phyloP scores from a whole-genome alignment of 2,113 vertebrate genomes.

The Argyrosomus japonicus region DNA sequence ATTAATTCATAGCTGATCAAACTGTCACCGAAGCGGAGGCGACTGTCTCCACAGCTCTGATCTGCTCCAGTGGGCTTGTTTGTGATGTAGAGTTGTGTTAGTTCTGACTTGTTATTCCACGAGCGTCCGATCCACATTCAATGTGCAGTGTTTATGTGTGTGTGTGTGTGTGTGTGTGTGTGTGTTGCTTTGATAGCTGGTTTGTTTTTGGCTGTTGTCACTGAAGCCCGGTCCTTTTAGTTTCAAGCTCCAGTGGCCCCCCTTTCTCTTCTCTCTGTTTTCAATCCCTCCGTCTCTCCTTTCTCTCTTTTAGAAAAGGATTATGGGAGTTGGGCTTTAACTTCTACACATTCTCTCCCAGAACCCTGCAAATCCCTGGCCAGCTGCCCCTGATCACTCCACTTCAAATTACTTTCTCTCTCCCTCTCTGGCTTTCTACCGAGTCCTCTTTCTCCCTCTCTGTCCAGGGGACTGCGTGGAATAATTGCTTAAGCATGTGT shows the following conservation, averaged over 20 bases:
- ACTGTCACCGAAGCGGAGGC: not conserved
- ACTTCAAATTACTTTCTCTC: constrained; percentile 72
- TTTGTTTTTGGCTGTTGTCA: constrained; percentile 72
- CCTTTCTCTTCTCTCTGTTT: constrained; percentile 41
- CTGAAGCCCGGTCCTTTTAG: constrained; percentile 59
- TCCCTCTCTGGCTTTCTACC: constrained; percentile 44
- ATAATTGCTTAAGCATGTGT: constrained; percentile 84
- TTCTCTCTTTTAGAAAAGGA: constrained; percentile 74
- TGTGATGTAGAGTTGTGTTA: constrained; percentile 20
- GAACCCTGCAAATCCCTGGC: constrained; percentile 75
- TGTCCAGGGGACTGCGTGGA: constrained; percentile 75
- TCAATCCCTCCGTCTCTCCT: constrained; percentile 48
- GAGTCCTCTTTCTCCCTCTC: constrained; percentile 56
- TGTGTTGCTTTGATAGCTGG: constrained; percentile 48
- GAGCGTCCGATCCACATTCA: constrained; percentile 45
- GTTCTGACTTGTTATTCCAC: constrained; percentile 68
- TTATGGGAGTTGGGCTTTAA: constrained; percentile 76
- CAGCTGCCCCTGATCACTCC: constrained; percentile 76
- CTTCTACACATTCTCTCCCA: constrained; percentile 77
- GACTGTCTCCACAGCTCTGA: not conserved
- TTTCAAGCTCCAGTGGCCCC: constrained; percentile 30
- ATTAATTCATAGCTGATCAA: not conserved
- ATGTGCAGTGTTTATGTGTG: constrained; percentile 16
- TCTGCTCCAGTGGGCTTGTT: constrained; percentile 26
- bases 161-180: constrained; percentile 39